A percentile compares a stretch with the other conserved stretches of the same genome.
Evolutionary conservation across 1,140 invertebrate genomes (phyloP).

Genomic region (Dryas iulia): DNA sequence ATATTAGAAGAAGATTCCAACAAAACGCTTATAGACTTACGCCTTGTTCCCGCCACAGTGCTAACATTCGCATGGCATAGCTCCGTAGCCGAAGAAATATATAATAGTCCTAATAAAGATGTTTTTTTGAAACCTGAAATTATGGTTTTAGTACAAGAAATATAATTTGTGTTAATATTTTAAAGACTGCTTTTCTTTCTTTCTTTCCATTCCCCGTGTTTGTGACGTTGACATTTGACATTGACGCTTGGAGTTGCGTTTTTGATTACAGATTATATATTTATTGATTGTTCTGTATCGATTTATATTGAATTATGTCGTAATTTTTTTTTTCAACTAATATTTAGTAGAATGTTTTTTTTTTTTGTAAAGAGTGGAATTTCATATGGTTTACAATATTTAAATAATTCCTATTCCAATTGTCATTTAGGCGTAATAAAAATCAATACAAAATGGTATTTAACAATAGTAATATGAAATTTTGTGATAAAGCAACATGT

Average conservation of each 20-base stretch:
- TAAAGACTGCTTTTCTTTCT: neutral
- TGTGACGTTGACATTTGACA: neutral
- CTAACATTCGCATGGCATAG: constrained; percentile 85
- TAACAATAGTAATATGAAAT: neutral
- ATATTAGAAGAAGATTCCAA: constrained; percentile 82
- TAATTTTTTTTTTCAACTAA: too few species aligned
- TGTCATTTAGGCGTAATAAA: too few species aligned
- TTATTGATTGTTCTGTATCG: too few species aligned
- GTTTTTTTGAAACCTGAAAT: constrained; percentile 88
- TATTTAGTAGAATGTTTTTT: too few species aligned
- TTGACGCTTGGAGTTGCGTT: neutral
- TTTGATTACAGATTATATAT: neutral
- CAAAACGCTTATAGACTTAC: constrained; percentile 84
- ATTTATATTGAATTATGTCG: too few species aligned
- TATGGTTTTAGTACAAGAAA: constrained; percentile 84
- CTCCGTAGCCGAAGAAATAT: constrained; percentile 74
- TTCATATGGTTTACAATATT: too few species aligned
- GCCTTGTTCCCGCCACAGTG: constrained; percentile 88
- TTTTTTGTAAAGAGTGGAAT: too few species aligned
- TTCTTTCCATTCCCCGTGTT: neutral
- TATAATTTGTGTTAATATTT: constrained; percentile 61
- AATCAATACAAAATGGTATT: too few species aligned
- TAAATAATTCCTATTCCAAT: too few species aligned
- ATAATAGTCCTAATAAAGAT: constrained; percentile 77
- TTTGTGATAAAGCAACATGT: neutral